Conservation (phyloP, 1,140 invertebrate species). For the Goniozus legneri region DNA sequence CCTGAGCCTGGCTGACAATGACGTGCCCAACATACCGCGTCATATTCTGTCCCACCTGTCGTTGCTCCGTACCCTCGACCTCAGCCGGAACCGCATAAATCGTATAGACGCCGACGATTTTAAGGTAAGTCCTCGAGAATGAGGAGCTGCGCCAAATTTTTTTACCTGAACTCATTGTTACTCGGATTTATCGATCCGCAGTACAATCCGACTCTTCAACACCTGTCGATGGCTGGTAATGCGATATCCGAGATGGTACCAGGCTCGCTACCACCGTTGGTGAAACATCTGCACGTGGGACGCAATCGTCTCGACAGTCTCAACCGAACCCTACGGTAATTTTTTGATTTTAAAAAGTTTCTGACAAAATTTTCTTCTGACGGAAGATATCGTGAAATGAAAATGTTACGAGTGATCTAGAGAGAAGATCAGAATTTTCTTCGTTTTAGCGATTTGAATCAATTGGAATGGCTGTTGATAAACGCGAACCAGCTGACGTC, state of each 20-base stretch:
- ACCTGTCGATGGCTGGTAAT: slow-evolving; percentile 69
- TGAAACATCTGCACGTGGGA: slow-evolving; percentile 68
- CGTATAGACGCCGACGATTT: slow-evolving; percentile 62
- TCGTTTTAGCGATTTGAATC: slow-evolving; percentile 59
- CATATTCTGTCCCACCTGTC: slow-evolving; percentile 69
- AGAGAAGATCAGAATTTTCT: no score
- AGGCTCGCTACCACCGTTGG: slow-evolving; percentile 61
- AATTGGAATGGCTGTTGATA: slow-evolving; percentile 73
- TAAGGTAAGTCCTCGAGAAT: no score
- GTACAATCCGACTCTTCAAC: slow-evolving; percentile 66
- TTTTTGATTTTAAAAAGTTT: no score
- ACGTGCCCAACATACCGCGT: slow-evolving; percentile 65
- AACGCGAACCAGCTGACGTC: slow-evolving; percentile 71
- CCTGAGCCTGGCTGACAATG: slow-evolving; percentile 72
- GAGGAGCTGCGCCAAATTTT: no score
- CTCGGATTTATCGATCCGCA: slow-evolving; percentile 32
- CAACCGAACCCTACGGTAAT: slow-evolving; percentile 69
- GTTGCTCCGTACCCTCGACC: slow-evolving; percentile 67
- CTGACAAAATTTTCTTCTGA: no score
- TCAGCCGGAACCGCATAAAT: slow-evolving; percentile 68
- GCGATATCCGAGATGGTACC: slow-evolving; percentile 65
- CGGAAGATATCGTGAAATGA: no score
- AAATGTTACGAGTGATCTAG: no score
- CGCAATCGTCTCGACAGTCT: slow-evolving; percentile 67
- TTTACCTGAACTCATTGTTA: not conserved